These are phyloP conservation scores for Nysson spinosus DNA, from an alignment of 2,888 invertebrate species.

Conservation along the genomic window DNA sequence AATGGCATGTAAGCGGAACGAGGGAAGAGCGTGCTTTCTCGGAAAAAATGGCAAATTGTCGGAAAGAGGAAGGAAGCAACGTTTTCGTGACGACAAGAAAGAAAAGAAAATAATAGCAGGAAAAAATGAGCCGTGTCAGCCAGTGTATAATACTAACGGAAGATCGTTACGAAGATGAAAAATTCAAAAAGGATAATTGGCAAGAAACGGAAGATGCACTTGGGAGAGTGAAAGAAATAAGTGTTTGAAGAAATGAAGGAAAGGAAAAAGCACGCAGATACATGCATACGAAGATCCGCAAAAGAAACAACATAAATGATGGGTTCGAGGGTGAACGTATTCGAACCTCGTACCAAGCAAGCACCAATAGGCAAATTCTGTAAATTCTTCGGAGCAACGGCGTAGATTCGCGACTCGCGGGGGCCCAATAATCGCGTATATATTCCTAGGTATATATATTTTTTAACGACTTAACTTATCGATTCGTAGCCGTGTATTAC, in stretches of 20 bases:
- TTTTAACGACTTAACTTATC: slow-evolving; percentile 64
- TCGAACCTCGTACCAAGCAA: slow-evolving; percentile 7
- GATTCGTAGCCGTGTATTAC: slow-evolving; percentile 57
- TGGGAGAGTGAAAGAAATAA: not conserved
- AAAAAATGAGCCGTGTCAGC: not conserved
- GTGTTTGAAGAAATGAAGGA: not conserved
- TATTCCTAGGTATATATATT: slow-evolving; percentile 65
- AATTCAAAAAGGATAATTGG: not conserved
- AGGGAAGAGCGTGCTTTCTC: slow-evolving; percentile 36
- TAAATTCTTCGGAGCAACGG: slow-evolving; percentile 53
- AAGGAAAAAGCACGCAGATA: slow-evolving; percentile 28
- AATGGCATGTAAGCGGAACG: slow-evolving; percentile 80
- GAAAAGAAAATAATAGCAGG: not conserved
- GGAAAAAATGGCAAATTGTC: not conserved
- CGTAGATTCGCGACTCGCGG: slow-evolving; percentile 58
- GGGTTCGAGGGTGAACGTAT: slow-evolving; percentile 2
- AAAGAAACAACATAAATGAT: slow-evolving; percentile 21
- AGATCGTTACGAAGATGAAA: slow-evolving; percentile 5
- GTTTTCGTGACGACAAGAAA: slow-evolving; percentile 24
- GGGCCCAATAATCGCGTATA: slow-evolving; percentile 61
- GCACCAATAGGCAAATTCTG: slow-evolving; percentile 50
- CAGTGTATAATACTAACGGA: not conserved
- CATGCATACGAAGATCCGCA: slow-evolving; percentile 28
- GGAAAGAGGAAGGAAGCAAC: not conserved
- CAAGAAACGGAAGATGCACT: not conserved